Conservation (phyloP, 2,797 vertebrate genomes). For the Nasua narica region DNA sequence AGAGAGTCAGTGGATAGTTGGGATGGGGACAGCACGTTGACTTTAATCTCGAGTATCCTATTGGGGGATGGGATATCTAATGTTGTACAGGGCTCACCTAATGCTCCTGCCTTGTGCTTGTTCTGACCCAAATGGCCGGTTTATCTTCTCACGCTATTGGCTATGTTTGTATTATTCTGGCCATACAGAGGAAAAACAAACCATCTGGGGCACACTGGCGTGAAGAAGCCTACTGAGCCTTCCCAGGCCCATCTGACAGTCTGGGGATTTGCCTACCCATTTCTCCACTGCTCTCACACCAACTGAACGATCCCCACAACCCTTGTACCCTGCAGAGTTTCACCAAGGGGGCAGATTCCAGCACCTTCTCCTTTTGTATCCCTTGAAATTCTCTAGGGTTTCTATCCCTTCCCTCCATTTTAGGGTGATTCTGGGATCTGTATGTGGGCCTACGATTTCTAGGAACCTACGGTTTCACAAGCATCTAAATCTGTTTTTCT, state of each 20-base stretch:
- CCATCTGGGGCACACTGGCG: background rate
- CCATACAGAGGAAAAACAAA: background rate
- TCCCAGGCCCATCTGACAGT: rapidly evolving
- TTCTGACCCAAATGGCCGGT: background rate
- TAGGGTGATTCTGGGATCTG: background rate
- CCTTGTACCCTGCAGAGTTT: background rate
- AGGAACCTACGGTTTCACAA: background rate
- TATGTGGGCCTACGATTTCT: background rate
- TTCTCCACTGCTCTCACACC: background rate
- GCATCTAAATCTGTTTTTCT: background rate
- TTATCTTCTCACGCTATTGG: background rate
- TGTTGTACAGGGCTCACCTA: rapidly evolving
- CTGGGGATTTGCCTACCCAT: background rate
- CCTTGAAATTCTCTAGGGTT: background rate
- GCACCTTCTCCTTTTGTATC: background rate
- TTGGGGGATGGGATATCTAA: rapidly evolving
- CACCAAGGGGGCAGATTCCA: background rate
- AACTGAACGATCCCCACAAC: background rate
- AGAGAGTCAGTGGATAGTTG: background rate
- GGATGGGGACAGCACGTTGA: background rate
- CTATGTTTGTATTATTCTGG: background rate
- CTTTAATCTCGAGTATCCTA: background rate
- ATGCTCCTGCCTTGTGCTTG: background rate
- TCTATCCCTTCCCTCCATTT: background rate
- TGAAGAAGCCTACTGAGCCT: background rate